Evolutionary conservation across 2,113 vertebrate genomes (phyloP).

Genomic region (Nansenia antarctica): DNA sequence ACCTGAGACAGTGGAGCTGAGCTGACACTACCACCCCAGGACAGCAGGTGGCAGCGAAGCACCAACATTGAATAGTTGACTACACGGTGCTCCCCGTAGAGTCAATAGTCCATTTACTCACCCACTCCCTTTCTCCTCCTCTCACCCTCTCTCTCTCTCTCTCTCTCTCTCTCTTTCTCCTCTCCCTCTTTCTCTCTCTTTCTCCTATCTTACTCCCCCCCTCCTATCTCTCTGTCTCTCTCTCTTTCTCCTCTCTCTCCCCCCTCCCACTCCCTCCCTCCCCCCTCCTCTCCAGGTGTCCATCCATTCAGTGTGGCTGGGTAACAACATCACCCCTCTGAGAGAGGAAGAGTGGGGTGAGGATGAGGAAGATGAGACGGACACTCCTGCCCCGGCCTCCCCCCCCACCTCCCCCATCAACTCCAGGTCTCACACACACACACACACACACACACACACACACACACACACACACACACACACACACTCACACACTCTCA

Average conservation of each 20-base stretch:
- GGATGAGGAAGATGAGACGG: constrained; percentile 94
- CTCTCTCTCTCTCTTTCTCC: too few relatives aligned
- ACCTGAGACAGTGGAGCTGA: too few relatives aligned
- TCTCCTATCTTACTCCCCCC: neutral
- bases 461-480: too few relatives aligned
- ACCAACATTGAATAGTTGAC: too few relatives aligned
- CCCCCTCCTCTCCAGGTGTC: constrained; percentile 80
- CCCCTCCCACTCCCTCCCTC: neutral
- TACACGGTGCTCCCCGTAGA: too few relatives aligned
- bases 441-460: neutral
- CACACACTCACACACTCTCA: neutral
- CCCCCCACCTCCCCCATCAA: constrained; percentile 90
- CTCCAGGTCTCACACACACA: constrained; percentile 81
- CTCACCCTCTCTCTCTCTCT: too few relatives aligned
- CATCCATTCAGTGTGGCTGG: constrained; percentile 96
- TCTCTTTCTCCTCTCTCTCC: neutral
- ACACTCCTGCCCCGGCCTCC: constrained; percentile 80
- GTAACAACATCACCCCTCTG: constrained; percentile 94
- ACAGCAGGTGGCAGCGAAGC: too few relatives aligned
- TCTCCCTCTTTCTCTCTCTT: too few relatives aligned
- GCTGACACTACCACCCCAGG: too few relatives aligned
- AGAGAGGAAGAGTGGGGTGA: constrained; percentile 96
- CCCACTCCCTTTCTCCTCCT: too few relatives aligned
- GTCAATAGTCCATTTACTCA: too few relatives aligned
- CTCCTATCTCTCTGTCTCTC: neutral